Evolutionary conservation across 2,113 vertebrate species (phyloP), one percentile per base, ranked within the genome.

Genomic region (Otus sunia): DNA sequence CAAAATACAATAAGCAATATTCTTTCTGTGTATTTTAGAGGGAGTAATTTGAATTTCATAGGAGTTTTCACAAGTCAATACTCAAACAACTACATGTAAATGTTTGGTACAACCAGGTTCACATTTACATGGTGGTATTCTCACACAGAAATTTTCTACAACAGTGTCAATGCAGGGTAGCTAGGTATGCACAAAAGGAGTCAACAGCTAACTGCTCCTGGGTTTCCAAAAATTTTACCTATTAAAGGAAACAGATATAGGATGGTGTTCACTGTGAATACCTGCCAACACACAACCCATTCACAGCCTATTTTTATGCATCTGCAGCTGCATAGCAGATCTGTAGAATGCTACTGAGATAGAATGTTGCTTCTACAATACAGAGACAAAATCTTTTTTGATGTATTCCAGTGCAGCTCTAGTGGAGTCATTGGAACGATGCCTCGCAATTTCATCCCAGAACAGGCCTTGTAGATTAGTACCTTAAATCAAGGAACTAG

Each of bases 371-470:
- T 49, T 66, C 39, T 62, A 6, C 41, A 25, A 29, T 26, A 32
- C 3, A 20, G 12, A 71, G 36, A 50, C 2, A n/a, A 43, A 41
- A 25, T 8, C 5, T 16, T 41, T n/a, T 74, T 7, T 22, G 60
- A 34, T 9, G 12, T 4, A 49, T 45, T 52, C 22, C 68, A 68
- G 39, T 3, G 22, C 34, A 68, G 49, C 39, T 60, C 55, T 25
- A 26, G 19, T 0, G 7, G n/a, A 60, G 45, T 7, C 68, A 6
- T 3, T 18, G 68, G 60, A 71, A 74, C 0, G 1, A 74, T 22
- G n/a, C 37, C 17, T 26, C 20, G 0, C 19, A 26, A 56, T 6
- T 20, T 41, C 60, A 67, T 2, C n/a, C 2, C 5, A 53, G 10
- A 62, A 30, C 4, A 21, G 30, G 16, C 37, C 21, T 66, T 15